Evolutionary conservation across 2,797 vertebrate species (phyloP), one percentile per base, ranked within the genome.

Genomic region (Notamacropus eugenii): DNA sequence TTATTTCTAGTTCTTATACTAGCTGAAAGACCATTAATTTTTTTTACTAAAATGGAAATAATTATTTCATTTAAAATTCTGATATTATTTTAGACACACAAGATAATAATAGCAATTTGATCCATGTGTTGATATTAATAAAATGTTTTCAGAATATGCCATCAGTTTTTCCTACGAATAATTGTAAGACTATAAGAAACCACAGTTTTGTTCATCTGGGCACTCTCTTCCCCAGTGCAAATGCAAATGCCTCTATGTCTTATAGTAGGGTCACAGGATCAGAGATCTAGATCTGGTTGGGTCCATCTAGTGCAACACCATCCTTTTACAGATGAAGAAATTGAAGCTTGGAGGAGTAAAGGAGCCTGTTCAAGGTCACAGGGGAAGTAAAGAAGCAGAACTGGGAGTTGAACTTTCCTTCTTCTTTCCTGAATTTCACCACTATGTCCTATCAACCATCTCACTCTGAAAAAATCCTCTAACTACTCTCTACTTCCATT

Each of bases 71-170:
- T 74, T 4, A 19, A 92, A 93, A 55, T 40, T 74, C 46, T 82
- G 56, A 94, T 92, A 27, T 52, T 91, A 59, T 40, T 93, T 96
- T 93, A 94, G 27, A 59, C 90, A 92, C 90, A 9, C 1, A 92
- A 19, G 12, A 9, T 22, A 93, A 62, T 54, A 27, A n/a, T 91
- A 11, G 90, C 5, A 90, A 22, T 34, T 3, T 91, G 92, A 6
- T 91, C 24, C 56, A 22, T 55, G 55, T 93, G 67, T 93, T 93
- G 55, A 90, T 92, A 94, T 92, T 92, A 95, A 94, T 91, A 74
- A 74, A 74, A 94, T 34, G 92, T 4, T 57, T 90, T 96, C 27
- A 95, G 93, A 59, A 91, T 62, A 6, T 92, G n/a, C 8, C n/a
- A 56, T 3, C 27, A 24, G 3, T 62, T 31, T 92, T 96, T 93